Base-by-base conservation (phyloP, 2,113 vertebrate genomes). In the Rattus rattus region DNA sequence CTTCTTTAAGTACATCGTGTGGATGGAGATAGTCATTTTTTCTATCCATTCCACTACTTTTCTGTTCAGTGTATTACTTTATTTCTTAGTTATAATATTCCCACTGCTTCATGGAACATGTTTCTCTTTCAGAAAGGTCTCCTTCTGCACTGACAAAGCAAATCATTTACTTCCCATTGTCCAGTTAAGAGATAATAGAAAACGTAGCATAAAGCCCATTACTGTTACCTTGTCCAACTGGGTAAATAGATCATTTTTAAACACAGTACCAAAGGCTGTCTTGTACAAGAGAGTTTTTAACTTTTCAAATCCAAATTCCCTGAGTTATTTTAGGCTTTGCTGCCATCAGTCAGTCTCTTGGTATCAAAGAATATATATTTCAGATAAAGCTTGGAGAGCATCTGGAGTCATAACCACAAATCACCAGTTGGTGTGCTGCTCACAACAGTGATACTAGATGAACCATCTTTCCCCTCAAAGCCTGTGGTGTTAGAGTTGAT, bases 241-340 rank as follows among this genome's bases (percentile, higher is more conserved):
- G 12, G 54, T 26, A 91, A 76, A 80, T 26, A 77, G n/a, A 81
- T 67, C 92, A 43, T 80, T 94, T 94, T 91, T 59, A 91, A 91
- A 90, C 73, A 75, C 1, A 87, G 73, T 17, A 91, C 67, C 20
- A 54, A 94, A 88, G 28, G 0, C 67, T 87, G 30, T 49, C 87
- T 96, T 86, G 19, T 86, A 36, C 30, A 73, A 69, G 76, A 88
- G 83, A 89, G 26, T 49, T 93, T 92, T 88, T 90, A 89, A 89
- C 69, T 97, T 94, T 95, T 93, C 54, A 94, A 89, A 84, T 73
- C 73, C 69, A 96, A 75, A 79, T n/a, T 79, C 72, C 43, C 76
- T n/a, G 67, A 92, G 87, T 89, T 97, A 96, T 96, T 96, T 96
- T 87, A 96, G 91, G 61, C 49, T 76, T 67, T 47, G 22, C 73